These are phyloP conservation scores for Stomatorhinus walkeri DNA, from an alignment of 2,797 vertebrate genomes.

Conservation along the genomic window DNA sequence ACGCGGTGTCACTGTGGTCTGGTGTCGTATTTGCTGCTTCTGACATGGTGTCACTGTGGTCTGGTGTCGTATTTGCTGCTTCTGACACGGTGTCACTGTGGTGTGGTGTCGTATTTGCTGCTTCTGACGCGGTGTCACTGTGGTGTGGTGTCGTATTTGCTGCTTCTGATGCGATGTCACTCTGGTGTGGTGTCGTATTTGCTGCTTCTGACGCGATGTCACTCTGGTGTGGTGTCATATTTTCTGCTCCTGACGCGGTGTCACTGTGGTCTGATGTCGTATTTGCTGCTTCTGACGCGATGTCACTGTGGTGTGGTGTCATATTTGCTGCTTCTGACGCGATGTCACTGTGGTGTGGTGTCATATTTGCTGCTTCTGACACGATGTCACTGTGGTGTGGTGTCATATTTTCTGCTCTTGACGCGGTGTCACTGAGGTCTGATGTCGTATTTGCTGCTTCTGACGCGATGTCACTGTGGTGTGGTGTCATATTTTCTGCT, in stretches of 20 bases:
- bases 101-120: neutral
- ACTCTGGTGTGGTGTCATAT: neutral
- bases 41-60: neutral
- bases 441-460: neutral
- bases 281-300: too few species aligned
- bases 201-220: neutral
- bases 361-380: neutral
- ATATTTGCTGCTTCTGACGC: too few species aligned
- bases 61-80: neutral
- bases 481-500: neutral
- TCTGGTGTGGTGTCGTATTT: neutral
- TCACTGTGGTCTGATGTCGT: too few species aligned
- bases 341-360: neutral
- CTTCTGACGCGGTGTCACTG: neutral
- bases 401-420: neutral
- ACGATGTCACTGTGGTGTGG: neutral
- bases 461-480: neutral
- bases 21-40: neutral
- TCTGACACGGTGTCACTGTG: neutral
- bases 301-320: too few species aligned
- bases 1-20: neutral
- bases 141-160: neutral
- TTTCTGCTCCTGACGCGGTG: too few species aligned
- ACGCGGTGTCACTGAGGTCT: neutral
- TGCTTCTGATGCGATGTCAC: neutral